Evolutionary conservation across 2,113 vertebrate genomes (phyloP).

Genomic region (Mionectes macconnelli): DNA sequence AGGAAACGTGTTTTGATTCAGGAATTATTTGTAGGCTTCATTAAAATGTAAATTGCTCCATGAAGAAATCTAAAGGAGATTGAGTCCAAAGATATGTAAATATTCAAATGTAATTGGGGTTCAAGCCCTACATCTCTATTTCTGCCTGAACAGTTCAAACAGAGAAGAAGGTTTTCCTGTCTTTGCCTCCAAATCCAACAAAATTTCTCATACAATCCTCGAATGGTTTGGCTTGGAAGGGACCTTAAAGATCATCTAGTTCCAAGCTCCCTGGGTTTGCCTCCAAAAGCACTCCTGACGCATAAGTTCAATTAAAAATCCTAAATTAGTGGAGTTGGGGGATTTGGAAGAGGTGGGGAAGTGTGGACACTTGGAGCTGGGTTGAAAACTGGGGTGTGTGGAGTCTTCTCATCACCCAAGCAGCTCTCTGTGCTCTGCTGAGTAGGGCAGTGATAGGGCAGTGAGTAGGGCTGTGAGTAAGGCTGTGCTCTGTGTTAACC

Average conservation of each 20-base stretch:
- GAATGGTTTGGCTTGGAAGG: not conserved
- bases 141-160: not conserved
- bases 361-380: not conserved
- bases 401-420: not conserved
- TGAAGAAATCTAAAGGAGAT: slow-evolving; percentile 19
- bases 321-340: not conserved
- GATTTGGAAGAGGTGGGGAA: not conserved
- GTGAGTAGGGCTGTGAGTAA: not conserved
- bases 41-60: slow-evolving; percentile 50
- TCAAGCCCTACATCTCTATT: slow-evolving; percentile 39
- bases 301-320: not conserved
- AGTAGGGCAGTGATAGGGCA: not conserved
- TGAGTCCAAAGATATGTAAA: slow-evolving; percentile 32
- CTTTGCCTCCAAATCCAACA: not conserved
- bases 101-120: slow-evolving; percentile 39
- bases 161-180: not conserved
- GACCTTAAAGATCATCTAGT: not conserved
- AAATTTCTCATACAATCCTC: not conserved
- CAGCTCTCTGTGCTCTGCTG: not conserved
- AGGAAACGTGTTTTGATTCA: slow-evolving; percentile 30
- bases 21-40: slow-evolving; percentile 17
- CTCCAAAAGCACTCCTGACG: not conserved
- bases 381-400: not conserved
- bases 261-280: not conserved
- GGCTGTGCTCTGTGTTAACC: not conserved